A percentile compares a stretch with the other conserved stretches of the same genome.
Conservation (phyloP, 1,140 invertebrate genomes). For the Drosophila erecta region DNA sequence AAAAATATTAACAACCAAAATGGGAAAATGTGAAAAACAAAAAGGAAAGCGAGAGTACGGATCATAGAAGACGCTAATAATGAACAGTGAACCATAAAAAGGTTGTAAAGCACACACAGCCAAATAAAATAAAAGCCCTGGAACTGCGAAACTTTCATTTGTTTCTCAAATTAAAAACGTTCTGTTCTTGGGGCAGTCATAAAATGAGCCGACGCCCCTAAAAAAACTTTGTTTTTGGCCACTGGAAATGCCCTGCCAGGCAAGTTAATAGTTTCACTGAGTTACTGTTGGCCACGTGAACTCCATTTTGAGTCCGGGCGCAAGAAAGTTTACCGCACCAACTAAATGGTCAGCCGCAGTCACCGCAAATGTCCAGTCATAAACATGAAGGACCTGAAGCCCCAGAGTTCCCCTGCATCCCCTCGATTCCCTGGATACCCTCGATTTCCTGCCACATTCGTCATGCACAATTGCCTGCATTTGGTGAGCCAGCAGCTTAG, state of each 20-base stretch:
- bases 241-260: constrained; percentile 19
- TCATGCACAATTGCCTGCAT: constrained; percentile 81
- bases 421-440: background rate
- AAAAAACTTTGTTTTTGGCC: constrained; percentile 39
- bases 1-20: constrained; percentile 75
- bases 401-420: background rate
- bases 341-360: constrained; percentile 67
- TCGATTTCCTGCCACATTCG: constrained; percentile 70
- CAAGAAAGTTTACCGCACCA: constrained; percentile 67
- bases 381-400: constrained; percentile 48
- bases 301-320: constrained; percentile 54
- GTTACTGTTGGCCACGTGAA: constrained; percentile 66
- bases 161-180: constrained; percentile 79
- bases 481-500: constrained; percentile 44
- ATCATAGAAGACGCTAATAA: constrained; percentile 72
- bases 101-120: constrained; percentile 61
- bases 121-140: constrained; percentile 42
- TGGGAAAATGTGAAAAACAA: constrained; percentile 24
- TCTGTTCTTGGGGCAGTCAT: constrained; percentile 42
- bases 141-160: constrained; percentile 69
- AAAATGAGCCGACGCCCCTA: constrained; percentile 53
- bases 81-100: constrained; percentile 83
- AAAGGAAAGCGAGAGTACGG: constrained; percentile 25
- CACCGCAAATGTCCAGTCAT: constrained; percentile 79
- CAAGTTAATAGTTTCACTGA: constrained; percentile 65